Percentiles rank a stretch among this genome's conserved stretches.
These are phyloP conservation scores for Metridium senile DNA, from an alignment of 92 coral and sea anemone genomes.

Conservation along the genomic window DNA sequence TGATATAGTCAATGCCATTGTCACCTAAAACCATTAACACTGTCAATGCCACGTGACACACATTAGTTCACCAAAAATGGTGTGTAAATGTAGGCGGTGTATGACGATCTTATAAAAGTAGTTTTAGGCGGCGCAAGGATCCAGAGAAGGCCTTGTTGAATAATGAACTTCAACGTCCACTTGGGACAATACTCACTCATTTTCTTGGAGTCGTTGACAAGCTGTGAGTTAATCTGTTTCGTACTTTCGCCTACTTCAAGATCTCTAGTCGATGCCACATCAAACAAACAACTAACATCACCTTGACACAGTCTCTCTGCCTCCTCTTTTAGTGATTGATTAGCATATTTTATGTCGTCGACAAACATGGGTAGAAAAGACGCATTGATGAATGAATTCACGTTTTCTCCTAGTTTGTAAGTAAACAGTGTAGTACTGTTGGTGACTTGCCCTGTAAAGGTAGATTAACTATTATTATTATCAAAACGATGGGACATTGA, in stretches of 20 bases:
- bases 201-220: conserved; percentile 52
- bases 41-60: no score
- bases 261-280: conserved; percentile 61
- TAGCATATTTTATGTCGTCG: conserved; percentile 29
- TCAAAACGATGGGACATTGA: background rate
- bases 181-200: conserved; percentile 69
- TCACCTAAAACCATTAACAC: no score
- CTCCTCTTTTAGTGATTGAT: conserved; percentile 15
- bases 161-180: no score
- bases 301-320: conserved; percentile 40
- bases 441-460: conserved; percentile 48
- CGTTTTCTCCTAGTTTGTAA: conserved; percentile 26
- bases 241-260: conserved; percentile 58
- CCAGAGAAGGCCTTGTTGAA: no score
- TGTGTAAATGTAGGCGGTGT: no score
- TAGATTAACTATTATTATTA: background rate
- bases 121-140: no score
- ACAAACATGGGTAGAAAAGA: conserved; percentile 50
- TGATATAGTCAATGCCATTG: no score
- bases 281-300: conserved; percentile 56
- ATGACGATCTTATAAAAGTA: no score
- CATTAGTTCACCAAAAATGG: no score
- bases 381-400: conserved; percentile 3
- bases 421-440: conserved; percentile 25
- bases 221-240: conserved; percentile 27